Percentiles rank a stretch among this genome's conserved stretches.
phyloP scores from a whole-genome alignment of 53 echinoderm and acorn worm genomes.

The Hippasteria phrygiana region DNA sequence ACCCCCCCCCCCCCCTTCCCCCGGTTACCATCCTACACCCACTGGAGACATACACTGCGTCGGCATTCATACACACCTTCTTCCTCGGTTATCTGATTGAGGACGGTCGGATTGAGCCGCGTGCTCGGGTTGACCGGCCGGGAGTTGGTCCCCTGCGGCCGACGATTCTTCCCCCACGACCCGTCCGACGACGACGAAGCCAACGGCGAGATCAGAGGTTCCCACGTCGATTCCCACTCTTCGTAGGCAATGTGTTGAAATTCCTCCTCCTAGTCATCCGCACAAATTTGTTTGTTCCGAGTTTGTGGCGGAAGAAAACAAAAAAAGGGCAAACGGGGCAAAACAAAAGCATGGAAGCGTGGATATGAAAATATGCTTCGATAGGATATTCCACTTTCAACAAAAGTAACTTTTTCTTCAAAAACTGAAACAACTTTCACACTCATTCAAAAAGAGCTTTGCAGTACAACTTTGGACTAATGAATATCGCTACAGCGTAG shows the following conservation, averaged over 20 bases:
- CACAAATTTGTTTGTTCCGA: background rate
- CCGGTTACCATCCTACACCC: too few species aligned
- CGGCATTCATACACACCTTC: conserved; percentile 77
- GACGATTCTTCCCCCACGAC: conserved; percentile 38
- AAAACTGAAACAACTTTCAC: too few species aligned
- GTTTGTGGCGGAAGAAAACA: background rate
- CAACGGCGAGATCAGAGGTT: conserved; percentile 51
- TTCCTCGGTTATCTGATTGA: conserved; percentile 97
- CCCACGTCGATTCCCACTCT: conserved; percentile 65
- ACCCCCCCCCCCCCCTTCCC: too few species aligned
- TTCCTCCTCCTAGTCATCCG: conserved; percentile 76
- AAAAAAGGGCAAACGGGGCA: conserved; percentile 17
- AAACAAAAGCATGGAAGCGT: conserved; percentile 41
- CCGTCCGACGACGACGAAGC: conserved; percentile 40
- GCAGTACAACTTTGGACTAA: too few species aligned
- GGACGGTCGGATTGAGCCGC: conserved; percentile 77
- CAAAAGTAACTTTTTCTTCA: too few species aligned
- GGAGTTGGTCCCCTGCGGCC: conserved; percentile 45
- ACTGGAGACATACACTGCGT: too few species aligned
- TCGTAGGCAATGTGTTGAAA: conserved; percentile 82
- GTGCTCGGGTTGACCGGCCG: conserved; percentile 49
- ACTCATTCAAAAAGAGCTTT: too few species aligned
- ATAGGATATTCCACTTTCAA: background rate
- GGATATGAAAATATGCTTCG: conserved; percentile 9
- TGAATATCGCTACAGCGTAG: too few species aligned